A percentile compares a stretch with the other conserved stretches of the same genome.
Evolutionary conservation across 2,113 vertebrate genomes (phyloP).

Genomic region (Hippoglossus stenolepis): DNA sequence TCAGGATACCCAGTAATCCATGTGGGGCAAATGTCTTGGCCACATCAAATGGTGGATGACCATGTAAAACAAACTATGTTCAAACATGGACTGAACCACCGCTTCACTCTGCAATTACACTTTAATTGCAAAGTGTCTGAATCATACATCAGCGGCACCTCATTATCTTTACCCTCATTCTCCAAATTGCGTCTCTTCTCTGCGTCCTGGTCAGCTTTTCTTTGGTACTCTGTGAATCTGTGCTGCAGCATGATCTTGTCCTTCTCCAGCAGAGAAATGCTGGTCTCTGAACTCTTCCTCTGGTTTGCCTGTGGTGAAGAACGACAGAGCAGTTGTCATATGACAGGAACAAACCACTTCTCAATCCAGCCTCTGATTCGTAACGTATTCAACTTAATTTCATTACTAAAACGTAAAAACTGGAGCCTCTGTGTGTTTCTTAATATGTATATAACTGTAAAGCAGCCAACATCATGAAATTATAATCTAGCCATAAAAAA

Average conservation of each 20-base stretch:
- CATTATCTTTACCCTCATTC: constrained; percentile 89
- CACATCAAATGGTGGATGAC: too few relatives aligned
- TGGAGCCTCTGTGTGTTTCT: background rate
- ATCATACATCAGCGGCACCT: constrained; percentile 12
- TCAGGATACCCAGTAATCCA: constrained; percentile 4
- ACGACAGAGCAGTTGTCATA: constrained; percentile 25
- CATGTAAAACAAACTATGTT: background rate
- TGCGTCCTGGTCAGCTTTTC: constrained; percentile 95
- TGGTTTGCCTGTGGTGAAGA: constrained; percentile 77
- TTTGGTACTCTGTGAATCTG: constrained; percentile 92
- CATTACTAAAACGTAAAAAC: background rate
- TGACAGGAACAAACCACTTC: constrained; percentile 5
- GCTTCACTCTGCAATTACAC: constrained; percentile 7
- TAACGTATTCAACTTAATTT: background rate
- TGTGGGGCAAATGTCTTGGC: too few relatives aligned
- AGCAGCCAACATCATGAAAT: background rate
- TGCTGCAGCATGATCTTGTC: constrained; percentile 95
- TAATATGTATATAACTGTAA: background rate
- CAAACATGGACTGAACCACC: background rate
- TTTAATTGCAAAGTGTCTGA: constrained; percentile 25
- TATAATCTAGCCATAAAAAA: background rate
- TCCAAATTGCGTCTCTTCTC: constrained; percentile 95
- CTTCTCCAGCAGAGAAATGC: constrained; percentile 92
- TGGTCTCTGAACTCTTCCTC: constrained; percentile 89
- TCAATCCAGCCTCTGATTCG: background rate